Conservation (phyloP, 1,140 invertebrate species). For the Myzus persicae region DNA sequence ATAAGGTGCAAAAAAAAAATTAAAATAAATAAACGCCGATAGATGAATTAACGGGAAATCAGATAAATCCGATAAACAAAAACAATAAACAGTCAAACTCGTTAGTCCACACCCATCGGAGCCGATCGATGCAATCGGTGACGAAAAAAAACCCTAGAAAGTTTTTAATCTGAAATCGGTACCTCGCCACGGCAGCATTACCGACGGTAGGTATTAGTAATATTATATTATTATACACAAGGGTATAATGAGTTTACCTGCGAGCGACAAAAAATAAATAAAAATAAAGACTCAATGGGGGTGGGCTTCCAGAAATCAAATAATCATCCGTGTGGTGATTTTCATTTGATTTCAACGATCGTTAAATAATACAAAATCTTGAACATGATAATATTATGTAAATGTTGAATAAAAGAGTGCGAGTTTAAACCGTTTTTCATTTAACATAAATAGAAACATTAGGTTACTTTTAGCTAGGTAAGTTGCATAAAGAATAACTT, state of each 20-base stretch:
- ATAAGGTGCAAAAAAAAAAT: neutral
- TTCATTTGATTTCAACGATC: neutral
- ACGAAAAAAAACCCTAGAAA: neutral
- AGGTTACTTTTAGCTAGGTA: neutral
- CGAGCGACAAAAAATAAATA: neutral
- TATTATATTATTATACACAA: neutral
- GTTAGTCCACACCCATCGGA: neutral
- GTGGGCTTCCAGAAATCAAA: neutral
- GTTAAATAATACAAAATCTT: neutral
- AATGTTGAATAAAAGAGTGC: neutral
- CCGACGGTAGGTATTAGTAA: neutral
- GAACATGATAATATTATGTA: neutral
- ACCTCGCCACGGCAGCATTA: neutral
- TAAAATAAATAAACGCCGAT: neutral
- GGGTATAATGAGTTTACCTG: neutral
- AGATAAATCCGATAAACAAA: neutral
- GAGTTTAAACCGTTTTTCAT: neutral
- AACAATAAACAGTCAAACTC: neutral
- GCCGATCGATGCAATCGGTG: neutral
- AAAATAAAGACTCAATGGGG: neutral
- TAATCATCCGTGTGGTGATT: neutral
- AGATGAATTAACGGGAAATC: neutral
- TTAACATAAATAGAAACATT: neutral
- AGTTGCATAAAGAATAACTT: neutral
- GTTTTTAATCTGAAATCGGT: neutral